Base-by-base conservation (phyloP, 2,113 vertebrate species). In the Lepisosteus osseus region DNA sequence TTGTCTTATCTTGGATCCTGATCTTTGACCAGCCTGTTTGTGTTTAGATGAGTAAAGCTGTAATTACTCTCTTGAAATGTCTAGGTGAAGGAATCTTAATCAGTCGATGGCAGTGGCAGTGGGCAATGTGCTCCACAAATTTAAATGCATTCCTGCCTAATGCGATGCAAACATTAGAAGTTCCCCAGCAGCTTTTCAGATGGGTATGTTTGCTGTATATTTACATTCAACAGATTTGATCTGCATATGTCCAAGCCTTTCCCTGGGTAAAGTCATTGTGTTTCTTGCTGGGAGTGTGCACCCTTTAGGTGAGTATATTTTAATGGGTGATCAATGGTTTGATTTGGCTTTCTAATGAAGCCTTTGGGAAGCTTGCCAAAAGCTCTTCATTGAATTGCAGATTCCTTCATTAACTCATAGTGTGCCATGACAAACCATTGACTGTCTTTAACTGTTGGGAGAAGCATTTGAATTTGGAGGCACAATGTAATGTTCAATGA, bases 231-330 rank as follows among this genome's bases (percentile, higher is more conserved):
- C 9, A 9, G 5, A 51, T 51, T 51, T 51, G 47, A 9, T 9
- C 47, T 9, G 47, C 9, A 6, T 51, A 51, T 29, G 29, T 29
- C 29, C 29, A 29, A 77, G 68, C 47, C 14, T 65, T 42, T 65
- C 44, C 62, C 62, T 65, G n/a, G n/a, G 64, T 15, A 66, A 74
- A 74, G 78, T 73, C 57, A 51, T 80, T 76, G 78, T 75, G 69
- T 80, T 61, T 68, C 77, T 82, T 76, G 71, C 68, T 64, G 74
- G 72, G 69, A 67, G 72, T 70, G 69, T 74, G 59, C 57, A 11
- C 41, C 64, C 65, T 71, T 81, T 76, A 74, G 44, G 68, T 73
- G 70, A 54, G 61, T 74, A 62, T 57, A 43, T 70, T 75, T 41
- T 65, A 75, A 75, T 15, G 11, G 65, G 64, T 71, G 67, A 68